A percentile compares a stretch with the other conserved stretches of the same genome.
Evolutionary conservation across 23 tunicate species (phyloP).

Genomic region (Diplosoma virens): DNA sequence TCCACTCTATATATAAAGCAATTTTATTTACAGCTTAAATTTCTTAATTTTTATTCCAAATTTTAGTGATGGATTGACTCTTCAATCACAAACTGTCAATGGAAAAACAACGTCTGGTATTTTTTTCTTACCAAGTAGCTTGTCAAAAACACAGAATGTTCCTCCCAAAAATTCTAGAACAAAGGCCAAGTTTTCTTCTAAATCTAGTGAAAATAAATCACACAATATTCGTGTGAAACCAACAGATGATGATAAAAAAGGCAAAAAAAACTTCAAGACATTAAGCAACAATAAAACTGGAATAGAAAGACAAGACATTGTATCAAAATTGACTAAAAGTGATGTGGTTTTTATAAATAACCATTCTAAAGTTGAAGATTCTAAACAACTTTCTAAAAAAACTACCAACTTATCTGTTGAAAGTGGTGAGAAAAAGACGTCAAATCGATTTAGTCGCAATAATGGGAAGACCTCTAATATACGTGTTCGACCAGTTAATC

Average conservation of each 20-base stretch:
- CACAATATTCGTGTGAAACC: conserved; percentile 6
- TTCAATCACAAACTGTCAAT: conserved; percentile 45
- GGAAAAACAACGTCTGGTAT: conserved; percentile 71
- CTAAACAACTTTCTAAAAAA: not conserved
- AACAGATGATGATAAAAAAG: not conserved
- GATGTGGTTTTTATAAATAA: conserved; percentile 23
- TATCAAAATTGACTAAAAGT: not conserved
- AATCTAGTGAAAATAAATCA: not conserved
- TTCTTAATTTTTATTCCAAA: too few relatives aligned
- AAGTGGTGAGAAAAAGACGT: not conserved
- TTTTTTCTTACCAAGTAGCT: conserved; percentile 16
- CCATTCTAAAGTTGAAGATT: not conserved
- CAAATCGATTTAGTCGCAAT: not conserved
- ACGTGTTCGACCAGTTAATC: not conserved
- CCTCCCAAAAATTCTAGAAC: not conserved
- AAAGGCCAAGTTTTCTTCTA: not conserved
- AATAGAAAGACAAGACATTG: not conserved
- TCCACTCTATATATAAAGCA: too few relatives aligned
- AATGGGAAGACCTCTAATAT: not conserved
- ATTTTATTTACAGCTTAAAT: too few relatives aligned
- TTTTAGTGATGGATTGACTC: conserved; percentile 62
- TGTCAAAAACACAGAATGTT: not conserved
- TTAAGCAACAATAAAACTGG: not conserved
- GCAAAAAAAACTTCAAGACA: not conserved
- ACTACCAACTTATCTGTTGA: not conserved